Conservation (phyloP, 2,888 invertebrate species). For the Tetranychus piercei region DNA sequence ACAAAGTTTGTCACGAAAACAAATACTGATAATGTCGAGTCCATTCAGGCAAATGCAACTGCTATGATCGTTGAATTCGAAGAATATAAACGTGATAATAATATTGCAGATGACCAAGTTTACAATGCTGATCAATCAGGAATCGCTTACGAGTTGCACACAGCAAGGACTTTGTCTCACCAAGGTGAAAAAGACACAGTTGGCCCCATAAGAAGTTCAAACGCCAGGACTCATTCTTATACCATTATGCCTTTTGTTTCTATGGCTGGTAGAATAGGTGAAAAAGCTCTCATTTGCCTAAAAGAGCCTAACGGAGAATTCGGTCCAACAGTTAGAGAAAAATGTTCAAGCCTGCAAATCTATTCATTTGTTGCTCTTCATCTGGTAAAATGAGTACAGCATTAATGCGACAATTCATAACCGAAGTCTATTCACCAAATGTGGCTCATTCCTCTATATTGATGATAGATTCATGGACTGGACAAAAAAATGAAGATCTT, state of each 20-base stretch:
- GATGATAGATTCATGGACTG: not conserved
- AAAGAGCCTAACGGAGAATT: not conserved
- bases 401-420: not conserved
- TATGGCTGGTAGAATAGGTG: not conserved
- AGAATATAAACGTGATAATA: too few species aligned
- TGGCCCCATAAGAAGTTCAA: not conserved
- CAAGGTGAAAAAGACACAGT: not conserved
- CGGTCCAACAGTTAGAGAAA: not conserved
- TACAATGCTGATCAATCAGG: constrained; percentile 10
- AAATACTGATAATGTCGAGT: too few species aligned
- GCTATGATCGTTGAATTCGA: too few species aligned
- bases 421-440: not conserved
- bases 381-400: not conserved
- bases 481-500: not conserved
- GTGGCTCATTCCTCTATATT: not conserved
- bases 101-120: too few species aligned
- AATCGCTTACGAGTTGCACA: not conserved
- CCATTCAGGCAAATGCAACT: too few species aligned
- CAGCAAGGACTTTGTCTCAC: not conserved
- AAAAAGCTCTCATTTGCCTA: not conserved
- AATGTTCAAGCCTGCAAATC: constrained; percentile 8
- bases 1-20: too few species aligned
- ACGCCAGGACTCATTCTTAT: constrained; percentile 1
- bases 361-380: not conserved
- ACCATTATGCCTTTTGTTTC: not conserved